A percentile compares a stretch with the other conserved stretches of the same genome.
Evolutionary conservation across 2,797 vertebrate genomes (phyloP).

Genomic region (Tauraco hartlaubi): DNA sequence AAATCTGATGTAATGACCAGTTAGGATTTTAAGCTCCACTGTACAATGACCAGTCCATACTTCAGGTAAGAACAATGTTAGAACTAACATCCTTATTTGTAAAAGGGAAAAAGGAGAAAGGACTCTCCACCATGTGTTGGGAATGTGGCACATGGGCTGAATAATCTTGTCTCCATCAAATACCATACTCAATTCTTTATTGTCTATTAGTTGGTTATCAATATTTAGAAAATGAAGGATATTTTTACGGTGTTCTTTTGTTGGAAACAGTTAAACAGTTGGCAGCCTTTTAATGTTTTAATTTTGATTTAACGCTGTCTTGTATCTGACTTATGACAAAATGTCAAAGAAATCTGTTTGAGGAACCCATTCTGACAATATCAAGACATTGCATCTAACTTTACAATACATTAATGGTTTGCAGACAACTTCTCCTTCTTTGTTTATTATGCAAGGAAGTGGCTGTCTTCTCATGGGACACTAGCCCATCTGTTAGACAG

Average conservation of each 20-base stretch:
- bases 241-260: not conserved
- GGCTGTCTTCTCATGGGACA: constrained; percentile 62
- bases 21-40: not conserved
- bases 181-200: not conserved
- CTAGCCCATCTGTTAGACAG: constrained; percentile 63
- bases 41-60: not conserved
- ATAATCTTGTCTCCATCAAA: not conserved
- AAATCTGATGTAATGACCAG: not conserved
- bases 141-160: not conserved
- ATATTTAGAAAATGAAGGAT: not conserved
- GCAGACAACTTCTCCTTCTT: constrained; percentile 63
- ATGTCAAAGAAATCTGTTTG: constrained; percentile 53
- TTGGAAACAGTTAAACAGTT: constrained; percentile 17
- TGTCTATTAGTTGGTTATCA: not conserved
- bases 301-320: constrained; percentile 55
- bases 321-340: constrained; percentile 57
- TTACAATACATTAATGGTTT: constrained; percentile 64
- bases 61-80: not conserved
- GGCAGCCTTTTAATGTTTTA: constrained; percentile 13
- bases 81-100: not conserved
- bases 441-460: constrained; percentile 69
- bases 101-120: not conserved
- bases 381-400: constrained; percentile 55
- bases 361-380: constrained; percentile 53
- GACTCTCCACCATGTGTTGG: not conserved